Conservation (phyloP, 2,888 invertebrate genomes). For the Schrankia costaestrigalis region DNA sequence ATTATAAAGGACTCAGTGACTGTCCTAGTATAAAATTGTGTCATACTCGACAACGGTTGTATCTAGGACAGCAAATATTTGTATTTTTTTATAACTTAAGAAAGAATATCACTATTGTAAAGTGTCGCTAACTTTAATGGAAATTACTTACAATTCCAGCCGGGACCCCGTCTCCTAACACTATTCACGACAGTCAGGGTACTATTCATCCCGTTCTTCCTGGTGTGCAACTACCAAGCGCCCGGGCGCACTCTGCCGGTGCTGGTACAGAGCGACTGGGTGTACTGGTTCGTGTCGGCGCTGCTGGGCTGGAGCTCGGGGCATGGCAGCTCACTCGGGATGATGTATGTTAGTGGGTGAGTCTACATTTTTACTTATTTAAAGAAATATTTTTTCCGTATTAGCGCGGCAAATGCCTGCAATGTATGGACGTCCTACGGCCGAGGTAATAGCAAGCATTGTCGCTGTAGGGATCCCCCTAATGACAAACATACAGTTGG, state of each 20-base stretch:
- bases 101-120: no score
- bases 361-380: conserved; percentile 35
- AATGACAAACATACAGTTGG: background rate
- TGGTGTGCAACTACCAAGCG: conserved; percentile 92
- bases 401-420: no score
- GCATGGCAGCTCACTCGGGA: conserved; percentile 93
- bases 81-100: no score
- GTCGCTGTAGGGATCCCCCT: background rate
- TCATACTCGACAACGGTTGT: no score
- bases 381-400: background rate
- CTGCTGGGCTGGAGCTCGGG: conserved; percentile 94
- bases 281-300: conserved; percentile 87
- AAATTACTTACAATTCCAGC: conserved; percentile 78
- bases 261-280: conserved; percentile 88
- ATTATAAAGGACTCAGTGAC: no score
- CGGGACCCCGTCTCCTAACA: conserved; percentile 86
- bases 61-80: no score
- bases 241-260: conserved; percentile 87
- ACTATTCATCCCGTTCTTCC: conserved; percentile 92
- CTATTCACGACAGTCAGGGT: conserved; percentile 84
- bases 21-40: no score
- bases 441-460: background rate
- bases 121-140: no score
- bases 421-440: no score
- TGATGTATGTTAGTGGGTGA: conserved; percentile 96